phyloP scores from a whole-genome alignment of 2,113 vertebrate species.

The Ceratotherium simum region DNA sequence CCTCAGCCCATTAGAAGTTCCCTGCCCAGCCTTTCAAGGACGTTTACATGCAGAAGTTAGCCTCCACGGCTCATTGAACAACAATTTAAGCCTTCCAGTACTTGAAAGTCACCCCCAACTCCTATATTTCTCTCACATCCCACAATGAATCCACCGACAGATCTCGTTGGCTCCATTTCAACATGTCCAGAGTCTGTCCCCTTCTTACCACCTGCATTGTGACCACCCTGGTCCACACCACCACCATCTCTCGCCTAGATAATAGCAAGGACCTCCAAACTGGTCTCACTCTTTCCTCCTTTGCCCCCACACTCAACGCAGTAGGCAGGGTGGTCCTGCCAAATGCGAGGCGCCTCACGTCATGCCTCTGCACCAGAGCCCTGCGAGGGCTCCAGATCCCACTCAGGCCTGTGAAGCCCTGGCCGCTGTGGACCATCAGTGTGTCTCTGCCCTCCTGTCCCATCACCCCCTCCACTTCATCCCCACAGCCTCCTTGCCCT shows the following conservation, averaged over 20 bases:
- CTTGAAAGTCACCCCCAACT: neutral
- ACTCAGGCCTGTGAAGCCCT: too few species aligned
- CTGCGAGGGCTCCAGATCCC: neutral
- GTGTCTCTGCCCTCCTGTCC: neutral
- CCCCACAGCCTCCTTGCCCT: neutral
- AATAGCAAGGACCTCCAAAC: neutral
- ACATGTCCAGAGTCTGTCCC: neutral
- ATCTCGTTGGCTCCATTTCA: neutral
- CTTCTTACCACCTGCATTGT: neutral
- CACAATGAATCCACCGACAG: accelerated
- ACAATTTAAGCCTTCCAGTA: neutral
- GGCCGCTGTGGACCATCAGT: accelerated
- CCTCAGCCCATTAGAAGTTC: neutral
- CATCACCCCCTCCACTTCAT: accelerated
- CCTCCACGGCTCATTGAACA: neutral
- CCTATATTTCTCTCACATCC: neutral
- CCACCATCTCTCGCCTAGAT: neutral
- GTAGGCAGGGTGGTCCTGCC: neutral
- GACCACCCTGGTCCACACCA: accelerated
- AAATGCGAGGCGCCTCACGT: neutral
- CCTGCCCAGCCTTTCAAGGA: neutral
- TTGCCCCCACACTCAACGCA: accelerated
- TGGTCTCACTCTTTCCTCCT: neutral
- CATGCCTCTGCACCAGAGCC: accelerated
- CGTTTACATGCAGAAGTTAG: neutral